phyloP scores from a whole-genome alignment of 1,140 invertebrate genomes.

The Aphis craccivora region DNA sequence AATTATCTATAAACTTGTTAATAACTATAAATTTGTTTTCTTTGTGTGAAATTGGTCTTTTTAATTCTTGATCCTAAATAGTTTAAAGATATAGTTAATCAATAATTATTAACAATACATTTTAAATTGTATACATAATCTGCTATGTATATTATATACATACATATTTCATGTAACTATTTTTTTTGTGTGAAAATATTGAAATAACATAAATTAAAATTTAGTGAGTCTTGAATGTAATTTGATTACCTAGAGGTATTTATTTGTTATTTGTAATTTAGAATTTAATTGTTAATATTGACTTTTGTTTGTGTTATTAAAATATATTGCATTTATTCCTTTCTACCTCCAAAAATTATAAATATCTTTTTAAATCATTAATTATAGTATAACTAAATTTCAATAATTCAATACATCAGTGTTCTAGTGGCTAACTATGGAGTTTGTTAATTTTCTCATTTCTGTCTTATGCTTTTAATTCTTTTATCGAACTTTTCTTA shows the following conservation, averaged over 20 bases:
- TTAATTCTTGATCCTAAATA: no score
- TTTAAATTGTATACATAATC: no score
- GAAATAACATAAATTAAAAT: neutral
- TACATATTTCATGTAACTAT: no score
- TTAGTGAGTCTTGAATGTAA: neutral
- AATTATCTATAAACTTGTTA: no score
- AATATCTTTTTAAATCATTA: neutral
- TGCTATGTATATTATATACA: no score
- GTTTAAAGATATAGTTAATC: no score
- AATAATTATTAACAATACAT: no score
- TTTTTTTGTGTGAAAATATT: neutral
- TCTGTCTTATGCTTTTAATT: neutral
- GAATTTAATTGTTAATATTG: neutral
- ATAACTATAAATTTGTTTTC: no score
- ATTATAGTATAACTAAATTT: neutral
- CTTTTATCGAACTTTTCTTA: neutral
- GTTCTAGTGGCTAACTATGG: neutral
- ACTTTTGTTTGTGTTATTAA: neutral
- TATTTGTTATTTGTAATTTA: neutral
- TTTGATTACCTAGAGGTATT: neutral
- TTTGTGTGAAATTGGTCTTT: no score
- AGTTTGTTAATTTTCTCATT: no score
- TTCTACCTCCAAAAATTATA: neutral
- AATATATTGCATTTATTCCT: neutral
- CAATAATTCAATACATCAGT: neutral